Base-by-base conservation (phyloP, 2,888 invertebrate species). In the Micropterix aruncella region DNA sequence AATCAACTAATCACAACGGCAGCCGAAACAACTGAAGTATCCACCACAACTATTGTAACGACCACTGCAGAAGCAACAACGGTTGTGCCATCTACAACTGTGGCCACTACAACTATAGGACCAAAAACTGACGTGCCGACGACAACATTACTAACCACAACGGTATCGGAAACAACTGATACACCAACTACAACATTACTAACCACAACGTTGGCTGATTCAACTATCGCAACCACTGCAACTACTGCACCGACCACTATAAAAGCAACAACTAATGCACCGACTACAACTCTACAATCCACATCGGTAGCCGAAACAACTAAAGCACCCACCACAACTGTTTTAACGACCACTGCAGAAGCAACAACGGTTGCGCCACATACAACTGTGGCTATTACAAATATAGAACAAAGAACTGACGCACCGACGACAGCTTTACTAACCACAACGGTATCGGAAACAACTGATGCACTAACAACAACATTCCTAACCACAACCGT, bases 71-170 rank as follows among this genome's bases (percentile, higher is more conserved):
- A 7, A 4, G 48, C 56, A 53, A 0, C 72, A 71, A 49, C 64
- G 57, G 46, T 57, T 60, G 19, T 73, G 72, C 69, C 1, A 56
- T 63, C 2, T 71, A 71, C 48, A 66, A 56, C 55, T 9, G 17
- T 18, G 7, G 9, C 5, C 4, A 9, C 42, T 9, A 7, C 42
- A 42, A 19, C 42, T n/a, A n/a, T n/a, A n/a, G n/a, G n/a, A n/a
- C n/a, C n/a, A n/a, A n/a, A n/a, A n/a, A n/a, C n/a, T n/a, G n/a
- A n/a, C n/a, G n/a, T n/a, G n/a, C n/a, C n/a, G n/a, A n/a, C n/a
- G n/a, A n/a, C n/a, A n/a, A n/a, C n/a, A n/a, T n/a, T n/a, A n/a
- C n/a, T n/a, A n/a, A n/a, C n/a, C 4, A 12, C 42, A 5, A 37
- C 36, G 9, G 19, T n/a, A 12, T 12, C 42, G 5, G 68, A 69